A percentile compares a stretch with the other conserved stretches of the same genome.
Evolutionary conservation across 1,140 invertebrate species (phyloP).

Genomic region (Conopomorpha cramerella): DNA sequence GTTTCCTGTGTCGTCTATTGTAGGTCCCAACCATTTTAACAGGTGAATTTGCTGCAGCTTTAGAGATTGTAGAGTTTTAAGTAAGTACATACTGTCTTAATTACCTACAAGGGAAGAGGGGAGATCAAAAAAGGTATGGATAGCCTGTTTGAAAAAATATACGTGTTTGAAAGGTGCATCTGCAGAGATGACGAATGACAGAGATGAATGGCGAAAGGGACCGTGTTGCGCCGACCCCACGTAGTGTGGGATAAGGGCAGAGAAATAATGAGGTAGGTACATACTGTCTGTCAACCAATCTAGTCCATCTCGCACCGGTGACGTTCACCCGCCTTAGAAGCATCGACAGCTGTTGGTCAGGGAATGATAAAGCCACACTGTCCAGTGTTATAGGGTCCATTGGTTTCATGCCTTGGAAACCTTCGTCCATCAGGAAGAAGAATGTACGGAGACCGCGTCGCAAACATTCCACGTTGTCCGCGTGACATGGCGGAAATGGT

Average conservation of each 20-base stretch:
- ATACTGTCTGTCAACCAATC: constrained; percentile 33
- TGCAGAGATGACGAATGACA: not conserved
- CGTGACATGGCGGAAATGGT: constrained; percentile 35
- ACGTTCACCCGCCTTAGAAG: constrained; percentile 36
- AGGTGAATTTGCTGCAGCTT: too few relatives aligned
- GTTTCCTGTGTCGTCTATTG: too few relatives aligned
- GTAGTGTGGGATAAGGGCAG: too few relatives aligned
- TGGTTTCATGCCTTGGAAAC: constrained; percentile 33
- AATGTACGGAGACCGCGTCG: constrained; percentile 40
- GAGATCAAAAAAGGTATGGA: not conserved
- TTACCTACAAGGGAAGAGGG: not conserved
- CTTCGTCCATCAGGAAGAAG: constrained; percentile 39
- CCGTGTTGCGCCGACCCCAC: too few relatives aligned
- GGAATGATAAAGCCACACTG: constrained; percentile 29
- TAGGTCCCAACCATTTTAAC: too few relatives aligned
- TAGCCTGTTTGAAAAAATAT: not conserved
- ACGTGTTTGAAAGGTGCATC: not conserved
- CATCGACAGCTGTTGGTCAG: constrained; percentile 29
- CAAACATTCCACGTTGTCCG: constrained; percentile 31
- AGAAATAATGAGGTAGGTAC: too few relatives aligned
- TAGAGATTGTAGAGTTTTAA: not conserved
- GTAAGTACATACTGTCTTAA: not conserved
- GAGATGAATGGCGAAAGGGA: not conserved
- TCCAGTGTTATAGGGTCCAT: constrained; percentile 30
- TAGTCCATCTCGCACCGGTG: constrained; percentile 38